Conservation (phyloP, 2,888 invertebrate genomes). For the Macrosiphum euphorbiae region DNA sequence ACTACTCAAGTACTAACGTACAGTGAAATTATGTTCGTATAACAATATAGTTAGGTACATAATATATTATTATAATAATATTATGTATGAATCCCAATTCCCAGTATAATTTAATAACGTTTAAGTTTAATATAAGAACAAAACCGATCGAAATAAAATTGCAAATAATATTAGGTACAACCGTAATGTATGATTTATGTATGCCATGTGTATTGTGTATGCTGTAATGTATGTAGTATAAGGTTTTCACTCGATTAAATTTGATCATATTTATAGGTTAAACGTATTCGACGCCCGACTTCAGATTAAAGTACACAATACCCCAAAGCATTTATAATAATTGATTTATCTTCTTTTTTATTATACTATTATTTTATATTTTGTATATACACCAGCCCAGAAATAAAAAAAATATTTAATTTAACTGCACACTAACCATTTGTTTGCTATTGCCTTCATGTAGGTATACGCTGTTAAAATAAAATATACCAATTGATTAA, state of each 20-base stretch:
- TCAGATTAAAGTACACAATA: not conserved
- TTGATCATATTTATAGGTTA: not conserved
- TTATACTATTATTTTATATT: not conserved
- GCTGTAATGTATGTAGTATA: not conserved
- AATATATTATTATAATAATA: not conserved
- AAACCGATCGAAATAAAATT: not conserved
- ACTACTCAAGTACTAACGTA: not conserved
- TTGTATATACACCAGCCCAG: not conserved
- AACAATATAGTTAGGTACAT: not conserved
- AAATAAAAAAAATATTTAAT: not conserved
- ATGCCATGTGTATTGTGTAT: not conserved
- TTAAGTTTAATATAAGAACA: not conserved
- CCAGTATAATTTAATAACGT: not conserved
- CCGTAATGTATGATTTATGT: not conserved
- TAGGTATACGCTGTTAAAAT: not conserved
- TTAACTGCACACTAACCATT: not conserved
- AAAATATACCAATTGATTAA: not conserved
- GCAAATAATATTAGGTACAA: not conserved
- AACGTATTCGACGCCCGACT: not conserved
- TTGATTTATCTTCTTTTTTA: not conserved
- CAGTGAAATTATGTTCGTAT: not conserved
- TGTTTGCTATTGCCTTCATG: not conserved
- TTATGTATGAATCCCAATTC: not conserved
- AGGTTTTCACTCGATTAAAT: not conserved
- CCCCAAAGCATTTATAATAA: not conserved